These are phyloP conservation scores for Ptychochromis oligacanthus DNA, from an alignment of 2,113 vertebrate genomes.

Conservation along the genomic window DNA sequence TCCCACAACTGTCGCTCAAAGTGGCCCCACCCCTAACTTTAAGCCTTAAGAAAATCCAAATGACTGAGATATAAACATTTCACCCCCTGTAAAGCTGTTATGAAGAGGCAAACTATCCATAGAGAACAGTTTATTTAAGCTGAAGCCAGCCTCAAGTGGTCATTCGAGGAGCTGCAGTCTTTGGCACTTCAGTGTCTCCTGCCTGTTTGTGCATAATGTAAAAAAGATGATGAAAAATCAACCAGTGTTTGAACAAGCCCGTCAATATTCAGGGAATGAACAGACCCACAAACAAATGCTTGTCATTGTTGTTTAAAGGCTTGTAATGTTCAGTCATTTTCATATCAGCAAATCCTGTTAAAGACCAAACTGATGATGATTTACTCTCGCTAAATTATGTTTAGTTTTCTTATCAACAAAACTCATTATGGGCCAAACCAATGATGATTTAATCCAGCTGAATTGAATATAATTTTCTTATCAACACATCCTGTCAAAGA, in stretches of 20 bases:
- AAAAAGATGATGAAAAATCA: not conserved
- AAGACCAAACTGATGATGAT: not conserved
- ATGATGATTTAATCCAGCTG: not conserved
- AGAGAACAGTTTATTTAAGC: not conserved
- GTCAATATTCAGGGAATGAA: not conserved
- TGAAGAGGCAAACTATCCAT: not conserved
- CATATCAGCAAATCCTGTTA: not conserved
- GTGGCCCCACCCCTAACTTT: not conserved
- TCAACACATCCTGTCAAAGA: not conserved
- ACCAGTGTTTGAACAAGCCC: not conserved
- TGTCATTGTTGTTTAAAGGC: too few species aligned
- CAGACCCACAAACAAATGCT: too few species aligned
- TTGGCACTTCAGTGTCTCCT: rapidly evolving
- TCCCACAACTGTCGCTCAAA: too few species aligned
- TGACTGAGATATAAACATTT: too few species aligned
- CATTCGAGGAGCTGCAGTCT: not conserved
- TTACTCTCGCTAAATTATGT: not conserved
- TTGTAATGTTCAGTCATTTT: not conserved
- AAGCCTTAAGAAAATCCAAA: too few species aligned
- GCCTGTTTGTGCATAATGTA: not conserved
- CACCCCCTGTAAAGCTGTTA: too few species aligned
- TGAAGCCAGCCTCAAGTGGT: not conserved
- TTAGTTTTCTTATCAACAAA: not conserved
- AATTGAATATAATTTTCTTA: not conserved
- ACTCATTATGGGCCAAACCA: not conserved